A percentile compares a stretch with the other conserved stretches of the same genome.
Evolutionary conservation across 2,888 invertebrate genomes (phyloP).

Genomic region (Anorthoa munda): DNA sequence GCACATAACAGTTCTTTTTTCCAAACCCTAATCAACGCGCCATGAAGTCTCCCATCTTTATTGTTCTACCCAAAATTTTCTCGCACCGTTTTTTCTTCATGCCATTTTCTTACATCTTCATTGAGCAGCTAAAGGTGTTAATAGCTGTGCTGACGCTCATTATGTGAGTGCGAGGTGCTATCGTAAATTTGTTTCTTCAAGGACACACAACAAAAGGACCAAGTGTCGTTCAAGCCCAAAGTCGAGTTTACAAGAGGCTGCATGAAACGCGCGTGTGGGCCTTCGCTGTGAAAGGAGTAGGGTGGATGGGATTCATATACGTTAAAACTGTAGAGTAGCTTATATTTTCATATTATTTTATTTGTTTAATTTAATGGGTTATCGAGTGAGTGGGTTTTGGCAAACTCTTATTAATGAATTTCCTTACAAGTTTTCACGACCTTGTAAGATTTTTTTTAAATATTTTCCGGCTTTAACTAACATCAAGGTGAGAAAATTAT

Average conservation of each 20-base stretch:
- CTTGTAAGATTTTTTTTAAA: not conserved
- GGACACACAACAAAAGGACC: conserved; percentile 87
- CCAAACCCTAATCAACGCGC: not conserved
- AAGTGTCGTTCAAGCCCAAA: conserved; percentile 86
- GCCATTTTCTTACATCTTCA: conserved; percentile 77
- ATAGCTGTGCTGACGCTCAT: conserved; percentile 87
- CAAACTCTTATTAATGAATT: not conserved
- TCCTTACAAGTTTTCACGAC: not conserved
- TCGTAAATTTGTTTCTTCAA: conserved; percentile 89
- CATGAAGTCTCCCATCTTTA: conserved; percentile 3
- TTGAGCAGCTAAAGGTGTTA: conserved; percentile 87
- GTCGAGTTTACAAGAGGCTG: conserved; percentile 90
- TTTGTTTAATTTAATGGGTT: not conserved
- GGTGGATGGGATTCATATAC: conserved; percentile 71
- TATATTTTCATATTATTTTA: not conserved
- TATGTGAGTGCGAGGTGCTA: conserved; percentile 79
- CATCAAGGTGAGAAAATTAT: too few species aligned
- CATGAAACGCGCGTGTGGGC: conserved; percentile 89
- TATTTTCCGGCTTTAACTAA: not conserved
- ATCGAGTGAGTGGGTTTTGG: not conserved
- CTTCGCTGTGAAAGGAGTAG: conserved; percentile 61
- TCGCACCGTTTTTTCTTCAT: conserved; percentile 26
- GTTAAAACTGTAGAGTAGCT: not conserved
- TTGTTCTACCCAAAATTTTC: conserved; percentile 33
- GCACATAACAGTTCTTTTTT: not conserved